These are phyloP conservation scores for Molorchus minor DNA, from an alignment of 2,888 invertebrate species.

Conservation along the genomic window DNA sequence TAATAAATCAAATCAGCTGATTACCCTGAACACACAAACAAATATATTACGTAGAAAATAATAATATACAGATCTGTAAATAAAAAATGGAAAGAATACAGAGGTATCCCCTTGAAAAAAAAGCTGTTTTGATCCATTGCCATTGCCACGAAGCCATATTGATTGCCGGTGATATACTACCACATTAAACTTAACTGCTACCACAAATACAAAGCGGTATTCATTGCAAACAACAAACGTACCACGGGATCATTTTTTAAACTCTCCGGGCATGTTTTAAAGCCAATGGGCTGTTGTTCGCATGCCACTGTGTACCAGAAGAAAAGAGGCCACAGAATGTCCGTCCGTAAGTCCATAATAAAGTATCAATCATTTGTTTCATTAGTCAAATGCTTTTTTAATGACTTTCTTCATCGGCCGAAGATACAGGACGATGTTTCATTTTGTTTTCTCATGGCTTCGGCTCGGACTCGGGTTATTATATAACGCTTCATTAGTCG, in stretches of 20 bases:
- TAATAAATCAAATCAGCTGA: too few relatives aligned
- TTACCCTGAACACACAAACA: too few relatives aligned
- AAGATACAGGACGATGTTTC: constrained; percentile 23
- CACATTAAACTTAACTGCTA: not conserved
- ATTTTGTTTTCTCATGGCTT: constrained; percentile 29
- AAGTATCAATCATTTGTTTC: constrained; percentile 60
- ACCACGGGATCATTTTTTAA: constrained; percentile 7
- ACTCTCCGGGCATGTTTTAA: constrained; percentile 7
- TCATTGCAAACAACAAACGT: constrained; percentile 8
- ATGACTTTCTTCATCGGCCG: constrained; percentile 53
- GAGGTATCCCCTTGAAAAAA: constrained; percentile 26
- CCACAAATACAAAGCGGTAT: not conserved
- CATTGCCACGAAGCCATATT: not conserved
- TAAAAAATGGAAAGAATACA: too few relatives aligned
- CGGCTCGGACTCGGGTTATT: constrained; percentile 16
- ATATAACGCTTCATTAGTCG: constrained; percentile 28
- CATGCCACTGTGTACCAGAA: constrained; percentile 38
- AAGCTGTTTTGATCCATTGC: not conserved
- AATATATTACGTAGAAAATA: too few relatives aligned
- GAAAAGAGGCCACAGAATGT: constrained; percentile 50
- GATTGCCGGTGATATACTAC: not conserved
- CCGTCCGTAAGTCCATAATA: constrained; percentile 51
- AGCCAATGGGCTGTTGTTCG: constrained; percentile 7
- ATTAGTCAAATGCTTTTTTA: constrained; percentile 60
- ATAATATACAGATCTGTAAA: too few relatives aligned